Conservation (phyloP, 2,888 invertebrate species). For the Troides helena region DNA sequence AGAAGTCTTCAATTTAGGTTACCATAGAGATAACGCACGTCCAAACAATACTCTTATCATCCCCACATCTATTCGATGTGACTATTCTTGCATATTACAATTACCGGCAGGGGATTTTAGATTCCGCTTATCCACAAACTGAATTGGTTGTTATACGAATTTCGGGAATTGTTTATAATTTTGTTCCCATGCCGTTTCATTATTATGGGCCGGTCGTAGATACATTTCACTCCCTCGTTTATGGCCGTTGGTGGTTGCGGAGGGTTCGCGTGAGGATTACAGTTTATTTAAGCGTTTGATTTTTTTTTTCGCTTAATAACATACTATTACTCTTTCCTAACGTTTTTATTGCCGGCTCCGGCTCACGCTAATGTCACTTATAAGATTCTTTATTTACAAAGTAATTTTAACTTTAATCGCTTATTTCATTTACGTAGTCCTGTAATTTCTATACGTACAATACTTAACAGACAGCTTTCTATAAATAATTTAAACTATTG, state of each 20-base stretch:
- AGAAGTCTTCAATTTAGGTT: conserved; percentile 36
- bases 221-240: conserved; percentile 60
- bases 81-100: conserved; percentile 53
- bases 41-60: conserved; percentile 67
- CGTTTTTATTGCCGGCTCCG: conserved; percentile 25
- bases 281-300: conserved; percentile 30
- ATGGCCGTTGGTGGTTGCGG: conserved; percentile 33
- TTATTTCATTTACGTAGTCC: too few species aligned
- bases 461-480: too few species aligned
- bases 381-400: conserved; percentile 4
- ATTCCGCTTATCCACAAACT: conserved; percentile 59
- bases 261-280: conserved; percentile 44
- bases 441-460: too few species aligned
- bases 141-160: conserved; percentile 65
- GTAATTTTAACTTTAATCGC: not conserved
- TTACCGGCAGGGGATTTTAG: conserved; percentile 52
- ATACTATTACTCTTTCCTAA: conserved; percentile 35
- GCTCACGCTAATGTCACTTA: conserved; percentile 14
- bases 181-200: conserved; percentile 60
- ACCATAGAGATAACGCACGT: conserved; percentile 61
- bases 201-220: conserved; percentile 42
- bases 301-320: conserved; percentile 40
- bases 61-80: conserved; percentile 52
- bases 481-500: too few species aligned
- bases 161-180: conserved; percentile 69